Conservation (phyloP, 2,888 invertebrate genomes). For the Lithodes maja region DNA sequence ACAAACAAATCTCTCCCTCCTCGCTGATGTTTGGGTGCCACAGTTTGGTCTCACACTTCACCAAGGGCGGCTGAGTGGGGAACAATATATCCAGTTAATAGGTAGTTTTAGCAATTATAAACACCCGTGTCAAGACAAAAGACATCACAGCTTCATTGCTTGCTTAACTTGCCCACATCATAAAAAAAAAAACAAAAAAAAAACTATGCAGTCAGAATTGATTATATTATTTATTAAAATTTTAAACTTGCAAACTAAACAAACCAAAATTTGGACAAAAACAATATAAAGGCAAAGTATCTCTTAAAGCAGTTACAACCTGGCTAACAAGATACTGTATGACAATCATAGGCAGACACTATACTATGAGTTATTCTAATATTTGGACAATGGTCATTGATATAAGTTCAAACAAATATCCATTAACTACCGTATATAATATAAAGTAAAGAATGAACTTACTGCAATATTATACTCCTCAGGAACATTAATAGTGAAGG, state of each 20-base stretch:
- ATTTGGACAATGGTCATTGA: not conserved
- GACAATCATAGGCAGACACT: conserved; percentile 9
- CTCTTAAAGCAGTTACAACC: not conserved
- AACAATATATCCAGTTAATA: too few species aligned
- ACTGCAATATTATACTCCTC: conserved; percentile 98
- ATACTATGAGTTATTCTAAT: too few species aligned
- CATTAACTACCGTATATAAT: not conserved
- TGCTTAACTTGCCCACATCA: too few species aligned
- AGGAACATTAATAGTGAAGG: conserved; percentile 89
- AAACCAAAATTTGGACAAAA: too few species aligned
- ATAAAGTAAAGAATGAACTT: conserved; percentile 75
- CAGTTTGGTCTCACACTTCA: conserved; percentile 90
- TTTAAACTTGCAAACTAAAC: too few species aligned
- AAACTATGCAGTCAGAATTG: too few species aligned
- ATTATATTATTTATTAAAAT: too few species aligned
- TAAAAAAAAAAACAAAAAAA: too few species aligned
- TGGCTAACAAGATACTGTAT: not conserved
- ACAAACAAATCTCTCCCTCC: conserved; percentile 93
- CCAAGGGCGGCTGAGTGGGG: conserved; percentile 92
- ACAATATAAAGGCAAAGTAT: too few species aligned
- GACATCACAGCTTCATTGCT: too few species aligned
- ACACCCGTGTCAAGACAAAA: too few species aligned
- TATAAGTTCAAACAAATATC: not conserved
- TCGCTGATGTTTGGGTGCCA: conserved; percentile 98
- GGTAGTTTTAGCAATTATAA: too few species aligned